Percentiles rank a stretch among this genome's conserved stretches.
These are phyloP conservation scores for Brachionus sp. DNA, from an alignment of 1,140 invertebrate genomes.

Conservation along the genomic window DNA sequence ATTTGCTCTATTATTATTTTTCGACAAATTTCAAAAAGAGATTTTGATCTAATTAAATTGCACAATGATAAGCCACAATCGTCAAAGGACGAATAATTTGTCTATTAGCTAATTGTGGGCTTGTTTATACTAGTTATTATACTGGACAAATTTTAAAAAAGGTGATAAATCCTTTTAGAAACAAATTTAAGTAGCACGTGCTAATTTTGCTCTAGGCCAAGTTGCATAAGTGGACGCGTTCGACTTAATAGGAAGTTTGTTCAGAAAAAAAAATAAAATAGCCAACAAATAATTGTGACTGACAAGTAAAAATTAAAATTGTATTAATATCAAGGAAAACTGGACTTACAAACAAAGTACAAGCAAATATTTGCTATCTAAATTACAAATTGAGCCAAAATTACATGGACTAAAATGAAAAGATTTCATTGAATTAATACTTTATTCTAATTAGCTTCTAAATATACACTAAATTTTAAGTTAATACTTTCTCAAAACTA, in stretches of 20 bases:
- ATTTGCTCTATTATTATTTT: neutral
- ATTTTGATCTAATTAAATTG: neutral
- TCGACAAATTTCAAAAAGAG: neutral
- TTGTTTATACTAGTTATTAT: neutral
- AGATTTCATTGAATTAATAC: conserved; percentile 44
- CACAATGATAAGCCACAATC: neutral
- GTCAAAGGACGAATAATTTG: neutral
- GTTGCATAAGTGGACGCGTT: neutral
- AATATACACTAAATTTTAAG: conserved; percentile 18
- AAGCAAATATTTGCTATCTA: conserved; percentile 36
- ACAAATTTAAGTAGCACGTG: neutral
- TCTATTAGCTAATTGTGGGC: neutral
- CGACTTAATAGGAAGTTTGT: neutral
- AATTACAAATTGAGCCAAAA: neutral
- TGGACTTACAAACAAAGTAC: conserved; percentile 8
- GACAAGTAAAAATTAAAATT: neutral
- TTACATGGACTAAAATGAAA: neutral
- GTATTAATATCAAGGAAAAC: conserved; percentile 35
- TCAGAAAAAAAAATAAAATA: neutral
- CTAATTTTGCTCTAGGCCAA: neutral
- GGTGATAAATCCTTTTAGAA: neutral
- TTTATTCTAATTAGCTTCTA: conserved; percentile 28
- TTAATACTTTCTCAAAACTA: conserved; percentile 30
- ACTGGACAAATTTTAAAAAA: neutral
- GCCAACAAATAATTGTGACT: neutral